phyloP scores from a whole-genome alignment of 1,140 invertebrate genomes.

The Wiebesia pumilae region DNA sequence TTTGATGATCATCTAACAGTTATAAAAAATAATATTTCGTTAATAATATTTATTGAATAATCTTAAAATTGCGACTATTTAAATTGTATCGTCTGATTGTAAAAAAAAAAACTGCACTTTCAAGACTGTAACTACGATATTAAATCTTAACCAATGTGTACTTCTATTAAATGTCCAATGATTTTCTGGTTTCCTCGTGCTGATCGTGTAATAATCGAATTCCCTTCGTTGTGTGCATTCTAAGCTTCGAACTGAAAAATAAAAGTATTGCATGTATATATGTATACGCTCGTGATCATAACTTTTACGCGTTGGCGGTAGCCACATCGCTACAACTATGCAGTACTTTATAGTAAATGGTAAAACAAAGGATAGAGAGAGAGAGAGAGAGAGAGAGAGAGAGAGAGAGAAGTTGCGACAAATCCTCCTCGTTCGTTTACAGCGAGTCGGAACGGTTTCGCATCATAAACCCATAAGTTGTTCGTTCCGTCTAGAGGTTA shows the following conservation, averaged over 20 bases:
- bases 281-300: slow-evolving; percentile 28
- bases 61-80: not conserved
- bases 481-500: not conserved
- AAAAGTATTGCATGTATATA: not conserved
- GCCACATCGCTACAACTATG: not conserved
- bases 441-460: slow-evolving; percentile 5
- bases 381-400: not conserved
- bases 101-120: not conserved
- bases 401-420: not conserved
- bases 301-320: not conserved
- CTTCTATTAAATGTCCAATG: slow-evolving; percentile 31
- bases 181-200: not conserved
- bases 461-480: slow-evolving; percentile 45
- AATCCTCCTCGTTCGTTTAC: slow-evolving; percentile 27
- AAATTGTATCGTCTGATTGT: not conserved
- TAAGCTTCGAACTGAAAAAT: slow-evolving; percentile 24
- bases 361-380: slow-evolving; percentile 37
- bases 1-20: not conserved
- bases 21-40: not conserved
- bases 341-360: slow-evolving; percentile 1
- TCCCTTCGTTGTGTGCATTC: not conserved
- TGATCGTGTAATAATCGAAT: slow-evolving; percentile 9
- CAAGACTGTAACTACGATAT: not conserved
- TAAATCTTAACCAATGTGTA: slow-evolving; percentile 26
- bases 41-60: not conserved